Conservation (phyloP, 2,888 invertebrate genomes). For the Tenodera sinensis region DNA sequence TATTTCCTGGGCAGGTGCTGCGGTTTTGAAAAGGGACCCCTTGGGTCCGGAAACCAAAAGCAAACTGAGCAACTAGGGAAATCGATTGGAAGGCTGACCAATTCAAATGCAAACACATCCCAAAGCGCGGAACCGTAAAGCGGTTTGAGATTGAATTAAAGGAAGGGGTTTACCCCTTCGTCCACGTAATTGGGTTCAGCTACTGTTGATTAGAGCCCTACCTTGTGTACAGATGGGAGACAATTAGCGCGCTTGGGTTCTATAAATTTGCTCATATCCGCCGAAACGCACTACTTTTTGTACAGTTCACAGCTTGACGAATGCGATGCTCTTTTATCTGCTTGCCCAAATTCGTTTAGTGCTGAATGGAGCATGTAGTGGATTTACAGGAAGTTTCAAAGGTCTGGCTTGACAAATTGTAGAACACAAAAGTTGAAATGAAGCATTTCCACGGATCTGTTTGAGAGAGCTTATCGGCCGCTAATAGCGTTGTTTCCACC, state of each 20-base stretch:
- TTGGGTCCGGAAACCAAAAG: not conserved
- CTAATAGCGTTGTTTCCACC: too few species aligned
- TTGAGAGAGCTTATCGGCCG: too few species aligned
- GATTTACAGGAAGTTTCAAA: too few species aligned
- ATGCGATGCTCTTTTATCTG: not conserved
- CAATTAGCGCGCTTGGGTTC: not conserved
- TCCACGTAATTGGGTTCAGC: not conserved
- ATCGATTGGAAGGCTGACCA: not conserved
- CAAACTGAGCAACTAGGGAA: not conserved
- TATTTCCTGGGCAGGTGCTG: not conserved
- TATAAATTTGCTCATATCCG: not conserved
- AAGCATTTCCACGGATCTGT: too few species aligned
- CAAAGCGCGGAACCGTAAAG: not conserved
- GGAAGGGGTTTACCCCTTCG: not conserved
- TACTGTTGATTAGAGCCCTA: not conserved
- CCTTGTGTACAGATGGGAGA: not conserved
- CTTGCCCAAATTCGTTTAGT: not conserved
- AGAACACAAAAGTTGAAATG: too few species aligned
- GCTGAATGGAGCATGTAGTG: too few species aligned
- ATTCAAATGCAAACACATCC: slow-evolving; percentile 2
- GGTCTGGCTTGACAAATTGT: too few species aligned
- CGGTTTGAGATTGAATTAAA: not conserved
- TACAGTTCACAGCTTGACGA: not conserved
- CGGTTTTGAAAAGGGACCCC: not conserved
- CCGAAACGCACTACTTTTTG: not conserved